Percentiles rank a stretch among this genome's conserved stretches.
Evolutionary conservation across 1,140 invertebrate genomes (phyloP).

Genomic region (Megalonaias nervosa): DNA sequence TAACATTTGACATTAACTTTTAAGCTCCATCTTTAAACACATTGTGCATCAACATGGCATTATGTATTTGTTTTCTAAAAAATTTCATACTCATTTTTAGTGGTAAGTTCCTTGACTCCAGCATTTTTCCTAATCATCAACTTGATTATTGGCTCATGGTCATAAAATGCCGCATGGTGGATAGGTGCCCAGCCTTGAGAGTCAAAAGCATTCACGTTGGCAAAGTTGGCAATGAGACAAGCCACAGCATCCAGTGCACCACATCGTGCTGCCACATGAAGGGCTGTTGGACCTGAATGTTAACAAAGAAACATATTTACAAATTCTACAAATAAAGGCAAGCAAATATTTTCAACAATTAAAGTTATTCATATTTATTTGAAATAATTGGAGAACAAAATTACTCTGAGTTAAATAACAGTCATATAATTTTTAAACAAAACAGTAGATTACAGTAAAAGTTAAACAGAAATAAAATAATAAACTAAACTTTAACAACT

Average conservation of each 20-base stretch:
- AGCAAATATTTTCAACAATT: too few species aligned
- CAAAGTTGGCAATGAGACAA: slow-evolving; percentile 67
- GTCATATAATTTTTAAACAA: too few species aligned
- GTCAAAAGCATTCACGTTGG: slow-evolving; percentile 64
- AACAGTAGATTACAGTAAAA: too few species aligned
- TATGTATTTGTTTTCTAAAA: not conserved
- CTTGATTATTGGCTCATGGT: slow-evolving; percentile 64
- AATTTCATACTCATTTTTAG: slow-evolving; percentile 65
- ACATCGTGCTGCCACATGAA: slow-evolving; percentile 69
- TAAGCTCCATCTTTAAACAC: too few species aligned
- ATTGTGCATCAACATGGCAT: too few species aligned
- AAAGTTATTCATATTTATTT: too few species aligned
- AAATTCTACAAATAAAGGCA: not conserved
- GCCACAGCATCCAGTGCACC: slow-evolving; percentile 65
- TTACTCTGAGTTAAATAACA: too few species aligned
- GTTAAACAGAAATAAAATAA: too few species aligned
- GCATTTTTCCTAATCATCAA: slow-evolving; percentile 64
- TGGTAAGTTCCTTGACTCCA: slow-evolving; percentile 64
- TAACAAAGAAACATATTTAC: slow-evolving; percentile 2
- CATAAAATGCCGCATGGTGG: slow-evolving; percentile 70
- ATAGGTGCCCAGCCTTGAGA: slow-evolving; percentile 71
- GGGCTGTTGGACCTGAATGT: slow-evolving; percentile 66
- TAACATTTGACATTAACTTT: too few species aligned
- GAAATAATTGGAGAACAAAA: too few species aligned
- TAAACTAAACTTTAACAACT: too few species aligned